Evolutionary conservation across 2,888 invertebrate species (phyloP), one percentile per base, ranked within the genome.

Genomic region (Seladonia tumulorum): DNA sequence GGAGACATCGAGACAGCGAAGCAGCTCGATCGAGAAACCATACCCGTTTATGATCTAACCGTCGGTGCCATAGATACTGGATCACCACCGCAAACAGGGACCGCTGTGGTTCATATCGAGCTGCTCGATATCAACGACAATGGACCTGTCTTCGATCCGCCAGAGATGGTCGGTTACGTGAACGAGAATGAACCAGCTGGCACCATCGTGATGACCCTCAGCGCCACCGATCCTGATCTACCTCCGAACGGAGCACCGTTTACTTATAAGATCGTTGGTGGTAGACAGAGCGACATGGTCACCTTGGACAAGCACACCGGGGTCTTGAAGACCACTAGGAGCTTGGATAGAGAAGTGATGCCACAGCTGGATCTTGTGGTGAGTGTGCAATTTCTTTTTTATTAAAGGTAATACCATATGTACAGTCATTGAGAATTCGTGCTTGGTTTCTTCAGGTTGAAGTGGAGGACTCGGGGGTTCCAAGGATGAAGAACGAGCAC

Each of bases 211-310:
- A 97, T 98, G 96, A 97, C 97, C 0, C 95, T 99, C n/a, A 96
- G 97, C 8, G 99, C 99, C 0, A 97, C 96, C 75, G 99, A 99
- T 96, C 97, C 98, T 0, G 99, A 99, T 95, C 94, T 98, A 78
- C 98, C 98, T 35, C 98, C 98, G 5, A 99, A 99, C 93, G 98
- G 98, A 12, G 98, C 98, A 5, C 99, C 99, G 22, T 99, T 98
- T 93, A 97, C 97, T 0, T 99, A 98, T 93, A 96, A 96, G 86
- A 95, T 98, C 42, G 95, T 98, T 42, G 98, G 98, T 29, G 98
- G 98, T 18, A 97, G 96, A 93, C 97, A 98, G 92, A 97, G 97
- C 93, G 97, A 97, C 81, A 96, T 97, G 88, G 97, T 99, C 0
- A 97, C 96, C 85, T 96, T 99, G 60, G 97, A 98, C 89, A 97